phyloP scores from a whole-genome alignment of 2,888 invertebrate genomes.

The Stenurella melanura region DNA sequence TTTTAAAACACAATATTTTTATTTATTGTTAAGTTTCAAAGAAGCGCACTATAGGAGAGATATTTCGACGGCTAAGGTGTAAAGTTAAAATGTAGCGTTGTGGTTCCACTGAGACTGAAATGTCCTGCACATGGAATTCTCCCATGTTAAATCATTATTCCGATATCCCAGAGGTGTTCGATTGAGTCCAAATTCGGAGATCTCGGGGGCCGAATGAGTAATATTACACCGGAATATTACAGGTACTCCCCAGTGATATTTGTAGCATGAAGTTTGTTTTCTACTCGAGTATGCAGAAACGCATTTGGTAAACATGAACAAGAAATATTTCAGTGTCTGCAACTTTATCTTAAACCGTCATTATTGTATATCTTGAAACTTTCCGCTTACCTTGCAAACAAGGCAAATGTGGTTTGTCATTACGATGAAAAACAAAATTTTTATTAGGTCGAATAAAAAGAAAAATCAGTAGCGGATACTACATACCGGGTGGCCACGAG shows the following conservation, averaged over 20 bases:
- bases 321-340: no score
- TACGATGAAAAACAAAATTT: no score
- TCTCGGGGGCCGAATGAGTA: background rate
- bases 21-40: background rate
- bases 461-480: no score
- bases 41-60: background rate
- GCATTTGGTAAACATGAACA: no score
- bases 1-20: background rate
- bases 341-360: no score
- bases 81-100: background rate
- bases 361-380: no score
- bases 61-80: background rate
- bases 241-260: background rate
- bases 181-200: background rate
- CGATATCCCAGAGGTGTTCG: conserved; percentile 3
- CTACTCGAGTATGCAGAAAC: no score
- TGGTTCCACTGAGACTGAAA: no score
- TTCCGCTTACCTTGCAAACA: no score
- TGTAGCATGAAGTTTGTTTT: background rate
- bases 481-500: no score
- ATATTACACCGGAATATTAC: conserved; percentile 2
- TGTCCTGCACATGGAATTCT: background rate
- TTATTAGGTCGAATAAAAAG: no score
- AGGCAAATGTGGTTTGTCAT: no score
- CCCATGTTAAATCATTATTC: background rate